These are phyloP conservation scores for Mallotus villosus DNA, from an alignment of 2,797 vertebrate genomes.

Conservation along the genomic window DNA sequence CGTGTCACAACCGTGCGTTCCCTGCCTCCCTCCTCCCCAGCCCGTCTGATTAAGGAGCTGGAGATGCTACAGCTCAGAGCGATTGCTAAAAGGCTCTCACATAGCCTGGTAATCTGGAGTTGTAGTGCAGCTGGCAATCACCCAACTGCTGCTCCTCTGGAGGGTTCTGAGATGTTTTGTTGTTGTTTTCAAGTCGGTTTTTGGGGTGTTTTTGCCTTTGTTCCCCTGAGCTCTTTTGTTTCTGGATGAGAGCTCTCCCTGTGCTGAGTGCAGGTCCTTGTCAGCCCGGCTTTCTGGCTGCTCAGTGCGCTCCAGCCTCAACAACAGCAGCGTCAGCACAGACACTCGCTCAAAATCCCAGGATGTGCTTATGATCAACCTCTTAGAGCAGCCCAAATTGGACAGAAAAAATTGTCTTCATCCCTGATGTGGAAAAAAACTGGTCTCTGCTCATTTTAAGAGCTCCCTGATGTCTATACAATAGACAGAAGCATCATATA, in stretches of 20 bases:
- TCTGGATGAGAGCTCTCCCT: conserved; percentile 80
- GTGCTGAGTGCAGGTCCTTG: conserved; percentile 81
- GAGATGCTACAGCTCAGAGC: conserved; percentile 70
- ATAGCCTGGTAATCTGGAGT: conserved; percentile 72
- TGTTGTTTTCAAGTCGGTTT: conserved; percentile 70
- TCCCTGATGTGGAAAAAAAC: conserved; percentile 36
- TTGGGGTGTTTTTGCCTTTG: conserved; percentile 45
- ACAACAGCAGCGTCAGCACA: conserved; percentile 67
- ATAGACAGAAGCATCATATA: conserved; percentile 50
- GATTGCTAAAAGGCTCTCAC: conserved; percentile 65
- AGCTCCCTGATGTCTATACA: conserved; percentile 44
- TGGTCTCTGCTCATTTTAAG: conserved; percentile 39
- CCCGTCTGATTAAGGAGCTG: conserved; percentile 76
- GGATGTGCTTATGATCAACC: conserved; percentile 60
- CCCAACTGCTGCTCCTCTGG: conserved; percentile 64
- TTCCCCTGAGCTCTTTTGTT: conserved; percentile 76
- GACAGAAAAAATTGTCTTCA: conserved; percentile 37
- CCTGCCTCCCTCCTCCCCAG: conserved; percentile 63
- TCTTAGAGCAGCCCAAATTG: conserved; percentile 64
- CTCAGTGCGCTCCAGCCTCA: conserved; percentile 57
- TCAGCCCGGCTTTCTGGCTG: conserved; percentile 60
- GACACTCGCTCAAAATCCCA: conserved; percentile 59
- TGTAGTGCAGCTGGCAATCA: conserved; percentile 79
- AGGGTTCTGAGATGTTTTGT: conserved; percentile 71
- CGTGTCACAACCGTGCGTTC: conserved; percentile 52